A percentile compares a stretch with the other conserved stretches of the same genome.
phyloP scores from a whole-genome alignment of 2,888 invertebrate species.

The Nomada lathburiana region DNA sequence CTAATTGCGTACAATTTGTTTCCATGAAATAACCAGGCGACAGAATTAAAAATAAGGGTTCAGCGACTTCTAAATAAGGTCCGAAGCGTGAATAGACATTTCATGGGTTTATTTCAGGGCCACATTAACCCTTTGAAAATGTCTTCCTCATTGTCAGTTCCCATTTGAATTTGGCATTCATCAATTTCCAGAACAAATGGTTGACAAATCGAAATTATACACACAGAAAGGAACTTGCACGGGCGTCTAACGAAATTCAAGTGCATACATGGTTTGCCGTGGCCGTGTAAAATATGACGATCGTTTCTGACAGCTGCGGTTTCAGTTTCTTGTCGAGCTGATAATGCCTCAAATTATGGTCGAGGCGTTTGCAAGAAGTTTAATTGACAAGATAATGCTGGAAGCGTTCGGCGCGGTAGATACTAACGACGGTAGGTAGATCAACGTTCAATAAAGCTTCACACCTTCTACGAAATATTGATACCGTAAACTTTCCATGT shows the following conservation, averaged over 20 bases:
- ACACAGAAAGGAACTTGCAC: not conserved
- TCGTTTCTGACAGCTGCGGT: conserved; percentile 42
- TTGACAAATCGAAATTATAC: not conserved
- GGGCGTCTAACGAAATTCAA: conserved; percentile 4
- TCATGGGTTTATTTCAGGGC: conserved; percentile 7
- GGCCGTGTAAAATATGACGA: conserved; percentile 52
- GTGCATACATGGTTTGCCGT: conserved; percentile 24
- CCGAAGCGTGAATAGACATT: not conserved
- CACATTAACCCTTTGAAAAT: not conserved
- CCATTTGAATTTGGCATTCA: conserved; percentile 2
- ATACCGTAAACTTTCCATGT: too few species aligned
- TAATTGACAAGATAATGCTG: conserved; percentile 72
- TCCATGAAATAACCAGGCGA: not conserved
- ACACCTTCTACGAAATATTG: not conserved
- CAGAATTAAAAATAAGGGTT: not conserved
- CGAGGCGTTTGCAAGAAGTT: conserved; percentile 70
- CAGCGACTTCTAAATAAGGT: not conserved
- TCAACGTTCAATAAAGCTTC: not conserved
- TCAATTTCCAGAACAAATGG: not conserved
- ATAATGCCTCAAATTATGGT: conserved; percentile 69
- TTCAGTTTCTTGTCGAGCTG: conserved; percentile 48
- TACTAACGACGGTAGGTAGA: conserved; percentile 49
- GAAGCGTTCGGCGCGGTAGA: conserved; percentile 70
- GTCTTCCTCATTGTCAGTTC: not conserved
- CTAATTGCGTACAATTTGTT: not conserved